These are phyloP conservation scores for Tineola bisselliella DNA, from an alignment of 2,888 invertebrate species.

Conservation along the genomic window DNA sequence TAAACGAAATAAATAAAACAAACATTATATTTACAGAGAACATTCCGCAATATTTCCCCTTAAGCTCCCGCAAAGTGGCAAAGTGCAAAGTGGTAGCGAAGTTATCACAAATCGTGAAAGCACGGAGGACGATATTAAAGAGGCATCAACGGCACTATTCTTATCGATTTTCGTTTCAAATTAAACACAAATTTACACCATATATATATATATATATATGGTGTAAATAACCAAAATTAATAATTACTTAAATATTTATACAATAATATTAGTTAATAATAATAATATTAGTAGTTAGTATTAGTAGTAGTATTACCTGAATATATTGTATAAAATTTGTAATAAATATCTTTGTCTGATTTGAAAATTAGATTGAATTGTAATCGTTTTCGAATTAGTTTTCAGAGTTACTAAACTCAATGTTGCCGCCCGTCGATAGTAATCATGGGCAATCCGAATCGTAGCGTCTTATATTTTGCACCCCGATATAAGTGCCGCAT, in stretches of 20 bases:
- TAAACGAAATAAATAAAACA: not conserved
- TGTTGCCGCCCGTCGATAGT: constrained; percentile 14
- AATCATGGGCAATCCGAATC: constrained; percentile 18
- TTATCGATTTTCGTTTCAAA: not conserved
- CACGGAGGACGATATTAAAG: constrained; percentile 12
- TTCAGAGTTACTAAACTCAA: too few species aligned
- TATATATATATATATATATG: too few species aligned
- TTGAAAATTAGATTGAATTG: too few species aligned
- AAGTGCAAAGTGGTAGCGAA: constrained; percentile 10
- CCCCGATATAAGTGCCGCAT: constrained; percentile 13
- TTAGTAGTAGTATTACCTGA: too few species aligned
- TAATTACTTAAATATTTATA: too few species aligned
- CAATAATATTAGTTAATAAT: too few species aligned
- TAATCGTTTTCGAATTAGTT: too few species aligned
- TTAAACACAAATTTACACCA: too few species aligned
- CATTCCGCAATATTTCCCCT: not conserved
- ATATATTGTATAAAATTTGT: too few species aligned
- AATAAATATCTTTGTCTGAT: too few species aligned
- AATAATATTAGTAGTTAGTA: too few species aligned
- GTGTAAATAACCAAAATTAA: too few species aligned
- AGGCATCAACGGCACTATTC: constrained; percentile 1
- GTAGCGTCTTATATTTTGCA: constrained; percentile 15
- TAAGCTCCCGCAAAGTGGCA: constrained; percentile 8
- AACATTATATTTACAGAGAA: not conserved
- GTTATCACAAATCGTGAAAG: constrained; percentile 3